A percentile compares a stretch with the other conserved stretches of the same genome.
Conservation (phyloP, 2,888 invertebrate genomes). For the Andrena dorsata region DNA sequence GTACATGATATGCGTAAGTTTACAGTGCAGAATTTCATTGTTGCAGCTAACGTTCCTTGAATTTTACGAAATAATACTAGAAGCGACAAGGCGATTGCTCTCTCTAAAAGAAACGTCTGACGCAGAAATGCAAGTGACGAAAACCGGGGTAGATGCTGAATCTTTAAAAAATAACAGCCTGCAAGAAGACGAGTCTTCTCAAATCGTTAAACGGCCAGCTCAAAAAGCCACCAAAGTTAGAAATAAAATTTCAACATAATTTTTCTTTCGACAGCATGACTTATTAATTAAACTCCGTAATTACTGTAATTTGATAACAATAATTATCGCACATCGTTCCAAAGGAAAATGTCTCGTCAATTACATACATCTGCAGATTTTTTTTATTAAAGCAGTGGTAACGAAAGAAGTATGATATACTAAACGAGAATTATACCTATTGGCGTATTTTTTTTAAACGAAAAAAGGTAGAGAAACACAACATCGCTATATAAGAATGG, state of each 20-base stretch:
- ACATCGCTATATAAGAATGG: neutral
- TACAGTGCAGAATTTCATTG: constrained; percentile 28
- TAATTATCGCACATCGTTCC: neutral
- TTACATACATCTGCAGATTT: neutral
- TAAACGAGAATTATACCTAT: constrained; percentile 16
- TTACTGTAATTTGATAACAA: neutral
- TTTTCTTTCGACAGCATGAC: neutral
- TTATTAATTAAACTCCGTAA: neutral
- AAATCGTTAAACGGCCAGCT: neutral
- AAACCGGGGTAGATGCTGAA: neutral
- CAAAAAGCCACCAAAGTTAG: neutral
- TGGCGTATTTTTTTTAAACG: neutral
- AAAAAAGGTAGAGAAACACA: neutral
- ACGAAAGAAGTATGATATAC: neutral
- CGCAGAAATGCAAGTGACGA: neutral
- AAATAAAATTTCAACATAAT: neutral
- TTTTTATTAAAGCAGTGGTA: neutral
- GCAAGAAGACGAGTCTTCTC: neutral
- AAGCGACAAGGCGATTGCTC: constrained; percentile 62
- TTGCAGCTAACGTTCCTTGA: constrained; percentile 87
- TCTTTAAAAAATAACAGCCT: constrained; percentile 6
- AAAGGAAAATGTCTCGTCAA: neutral
- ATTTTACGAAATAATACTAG: constrained; percentile 87
- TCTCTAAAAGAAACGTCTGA: neutral
- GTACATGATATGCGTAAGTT: constrained; percentile 15